Percentiles rank a stretch among this genome's conserved stretches.
These are phyloP conservation scores for Opisthograptis luteolata DNA, from an alignment of 2,888 invertebrate genomes.

Conservation along the genomic window DNA sequence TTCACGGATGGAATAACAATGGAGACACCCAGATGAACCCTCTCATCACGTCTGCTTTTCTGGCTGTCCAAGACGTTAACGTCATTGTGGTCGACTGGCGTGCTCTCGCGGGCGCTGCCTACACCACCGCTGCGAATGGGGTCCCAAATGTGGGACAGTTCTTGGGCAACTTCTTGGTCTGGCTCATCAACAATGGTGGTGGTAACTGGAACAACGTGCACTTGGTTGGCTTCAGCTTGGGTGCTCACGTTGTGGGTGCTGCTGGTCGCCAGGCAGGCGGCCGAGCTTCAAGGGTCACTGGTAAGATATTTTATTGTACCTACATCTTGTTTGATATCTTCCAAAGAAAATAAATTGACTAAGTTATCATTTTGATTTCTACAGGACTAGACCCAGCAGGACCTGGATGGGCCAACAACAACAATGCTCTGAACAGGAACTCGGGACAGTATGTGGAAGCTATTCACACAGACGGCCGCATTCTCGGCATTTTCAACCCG, in stretches of 20 bases:
- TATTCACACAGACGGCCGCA: conserved; percentile 63
- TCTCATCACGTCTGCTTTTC: conserved; percentile 56
- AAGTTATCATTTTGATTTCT: conserved; percentile 1
- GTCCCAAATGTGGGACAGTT: conserved; percentile 62
- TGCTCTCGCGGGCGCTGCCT: conserved; percentile 47
- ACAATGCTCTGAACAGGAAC: conserved; percentile 45
- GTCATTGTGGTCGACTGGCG: conserved; percentile 75
- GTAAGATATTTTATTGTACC: conserved; percentile 41
- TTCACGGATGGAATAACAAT: conserved; percentile 67
- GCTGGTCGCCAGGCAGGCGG: conserved; percentile 57
- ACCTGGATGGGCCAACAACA: conserved; percentile 54
- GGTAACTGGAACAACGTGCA: conserved; percentile 70
- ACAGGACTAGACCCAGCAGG: conserved; percentile 67
- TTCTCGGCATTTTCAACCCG: conserved; percentile 54
- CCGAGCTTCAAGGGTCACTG: conserved; percentile 55
- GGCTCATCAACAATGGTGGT: conserved; percentile 64
- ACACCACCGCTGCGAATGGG: conserved; percentile 56
- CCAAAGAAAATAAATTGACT: no score
- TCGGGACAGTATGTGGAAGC: conserved; percentile 60
- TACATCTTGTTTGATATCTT: no score
- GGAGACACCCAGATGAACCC: conserved; percentile 56
- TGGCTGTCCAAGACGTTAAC: conserved; percentile 59
- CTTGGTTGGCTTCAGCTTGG: conserved; percentile 75
- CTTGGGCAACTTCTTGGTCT: conserved; percentile 68
- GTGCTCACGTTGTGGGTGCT: conserved; percentile 72